These are phyloP conservation scores for Tortrix viridana DNA, from an alignment of 2,888 invertebrate species.

Conservation along the genomic window DNA sequence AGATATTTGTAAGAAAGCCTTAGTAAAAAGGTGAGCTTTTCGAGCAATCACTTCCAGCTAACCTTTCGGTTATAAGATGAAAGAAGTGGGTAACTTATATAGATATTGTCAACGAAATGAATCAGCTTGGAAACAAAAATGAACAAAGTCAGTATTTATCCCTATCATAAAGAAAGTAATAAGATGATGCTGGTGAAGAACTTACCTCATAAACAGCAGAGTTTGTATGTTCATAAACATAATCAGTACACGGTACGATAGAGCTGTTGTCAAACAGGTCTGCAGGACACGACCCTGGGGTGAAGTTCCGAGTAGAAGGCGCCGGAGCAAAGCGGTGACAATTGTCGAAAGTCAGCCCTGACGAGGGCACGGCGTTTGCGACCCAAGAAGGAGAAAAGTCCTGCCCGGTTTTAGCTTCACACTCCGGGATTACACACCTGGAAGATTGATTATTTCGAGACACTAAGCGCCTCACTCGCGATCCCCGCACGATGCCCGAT, in stretches of 20 bases:
- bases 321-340: conserved; percentile 10
- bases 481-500: too few relatives aligned
- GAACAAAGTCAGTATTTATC: too few relatives aligned
- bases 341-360: conserved; percentile 10
- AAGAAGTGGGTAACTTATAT: too few relatives aligned
- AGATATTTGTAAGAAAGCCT: too few relatives aligned
- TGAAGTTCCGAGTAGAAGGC: neutral
- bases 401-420: conserved; percentile 1
- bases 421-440: conserved; percentile 27
- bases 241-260: conserved; percentile 8
- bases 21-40: too few relatives aligned
- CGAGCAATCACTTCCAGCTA: too few relatives aligned
- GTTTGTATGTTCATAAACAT: conserved; percentile 23
- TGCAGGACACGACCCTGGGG: neutral
- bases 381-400: conserved; percentile 21
- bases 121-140: too few relatives aligned
- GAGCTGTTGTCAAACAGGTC: conserved; percentile 8
- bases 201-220: conserved; percentile 32
- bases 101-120: too few relatives aligned
- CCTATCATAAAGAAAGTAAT: too few relatives aligned
- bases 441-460: neutral
- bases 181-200: neutral
- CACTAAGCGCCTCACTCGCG: too few relatives aligned
- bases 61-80: too few relatives aligned
- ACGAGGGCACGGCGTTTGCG: conserved; percentile 8